phyloP scores from a whole-genome alignment of 2,797 vertebrate genomes.

The Aplochiton taeniatus region DNA sequence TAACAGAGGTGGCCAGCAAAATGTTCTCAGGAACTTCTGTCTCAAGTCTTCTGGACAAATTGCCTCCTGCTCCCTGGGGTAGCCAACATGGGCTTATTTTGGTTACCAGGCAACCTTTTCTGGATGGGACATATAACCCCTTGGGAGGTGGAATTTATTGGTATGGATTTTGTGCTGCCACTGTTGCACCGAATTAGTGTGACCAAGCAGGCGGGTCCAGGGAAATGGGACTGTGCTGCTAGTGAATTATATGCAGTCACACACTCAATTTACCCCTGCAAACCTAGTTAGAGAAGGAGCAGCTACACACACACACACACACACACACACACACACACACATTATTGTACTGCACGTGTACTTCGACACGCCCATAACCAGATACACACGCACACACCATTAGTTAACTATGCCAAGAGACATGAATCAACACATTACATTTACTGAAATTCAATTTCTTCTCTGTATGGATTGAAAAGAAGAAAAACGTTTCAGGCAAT shows the following conservation, averaged over 20 bases:
- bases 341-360: not conserved
- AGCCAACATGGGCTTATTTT: slow-evolving; percentile 60
- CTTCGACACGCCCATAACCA: slow-evolving; percentile 22
- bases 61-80: slow-evolving; percentile 31
- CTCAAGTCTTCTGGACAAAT: slow-evolving; percentile 11
- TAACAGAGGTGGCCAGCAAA: too few species aligned
- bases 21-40: too few species aligned
- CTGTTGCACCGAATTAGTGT: slow-evolving; percentile 76
- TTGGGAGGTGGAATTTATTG: slow-evolving; percentile 73
- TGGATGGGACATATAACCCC: slow-evolving; percentile 61
- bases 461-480: slow-evolving; percentile 50
- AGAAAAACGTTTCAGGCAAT: slow-evolving; percentile 38
- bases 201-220: slow-evolving; percentile 73
- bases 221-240: slow-evolving; percentile 71
- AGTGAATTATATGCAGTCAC: slow-evolving; percentile 80
- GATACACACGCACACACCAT: slow-evolving; percentile 48
- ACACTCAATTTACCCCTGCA: slow-evolving; percentile 79
- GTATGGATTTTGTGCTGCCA: slow-evolving; percentile 76
- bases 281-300: slow-evolving; percentile 70
- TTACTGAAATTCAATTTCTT: slow-evolving; percentile 45
- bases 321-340: slow-evolving; percentile 13
- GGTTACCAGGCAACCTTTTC: slow-evolving; percentile 52
- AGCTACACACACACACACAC: slow-evolving; percentile 51
- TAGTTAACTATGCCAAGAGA: slow-evolving; percentile 60
- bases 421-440: slow-evolving; percentile 51